A percentile compares a stretch with the other conserved stretches of the same genome.
Conservation (phyloP, 2,888 invertebrate species). For the Polydrusus cervinus region DNA sequence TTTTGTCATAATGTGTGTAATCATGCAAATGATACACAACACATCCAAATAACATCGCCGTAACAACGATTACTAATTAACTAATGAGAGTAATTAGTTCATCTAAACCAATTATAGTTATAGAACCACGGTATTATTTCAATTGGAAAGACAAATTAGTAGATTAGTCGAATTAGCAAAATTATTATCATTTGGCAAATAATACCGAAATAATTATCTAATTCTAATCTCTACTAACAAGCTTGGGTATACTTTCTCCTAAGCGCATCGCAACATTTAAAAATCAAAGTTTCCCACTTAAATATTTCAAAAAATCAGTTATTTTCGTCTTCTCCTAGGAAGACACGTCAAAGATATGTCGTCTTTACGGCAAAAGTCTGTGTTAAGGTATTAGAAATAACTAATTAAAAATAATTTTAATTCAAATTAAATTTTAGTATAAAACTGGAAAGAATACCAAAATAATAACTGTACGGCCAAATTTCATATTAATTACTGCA, state of each 20-base stretch:
- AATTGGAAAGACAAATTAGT: constrained; percentile 42
- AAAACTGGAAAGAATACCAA: too few relatives aligned
- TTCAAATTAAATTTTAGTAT: too few relatives aligned
- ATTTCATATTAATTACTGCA: too few relatives aligned
- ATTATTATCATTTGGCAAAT: constrained; percentile 32
- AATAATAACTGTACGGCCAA: too few relatives aligned
- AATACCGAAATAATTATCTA: constrained; percentile 2
- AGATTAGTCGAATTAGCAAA: constrained; percentile 42
- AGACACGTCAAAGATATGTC: too few relatives aligned
- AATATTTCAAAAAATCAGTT: too few relatives aligned
- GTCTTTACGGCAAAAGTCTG: too few relatives aligned
- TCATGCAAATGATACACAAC: constrained; percentile 12
- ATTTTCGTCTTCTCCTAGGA: too few relatives aligned
- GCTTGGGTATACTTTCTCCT: background rate
- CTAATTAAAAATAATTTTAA: too few relatives aligned
- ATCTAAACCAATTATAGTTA: constrained; percentile 46
- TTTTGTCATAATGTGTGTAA: background rate
- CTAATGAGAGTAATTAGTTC: constrained; percentile 44
- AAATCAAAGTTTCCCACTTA: too few relatives aligned
- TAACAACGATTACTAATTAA: constrained; percentile 43
- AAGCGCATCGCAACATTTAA: too few relatives aligned
- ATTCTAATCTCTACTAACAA: background rate
- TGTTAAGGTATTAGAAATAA: too few relatives aligned
- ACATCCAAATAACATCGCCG: constrained; percentile 27
- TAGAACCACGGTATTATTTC: constrained; percentile 46